Evolutionary conservation across 2,888 invertebrate species (phyloP), one percentile per base, ranked within the genome.

Genomic region (Andricus curvator): DNA sequence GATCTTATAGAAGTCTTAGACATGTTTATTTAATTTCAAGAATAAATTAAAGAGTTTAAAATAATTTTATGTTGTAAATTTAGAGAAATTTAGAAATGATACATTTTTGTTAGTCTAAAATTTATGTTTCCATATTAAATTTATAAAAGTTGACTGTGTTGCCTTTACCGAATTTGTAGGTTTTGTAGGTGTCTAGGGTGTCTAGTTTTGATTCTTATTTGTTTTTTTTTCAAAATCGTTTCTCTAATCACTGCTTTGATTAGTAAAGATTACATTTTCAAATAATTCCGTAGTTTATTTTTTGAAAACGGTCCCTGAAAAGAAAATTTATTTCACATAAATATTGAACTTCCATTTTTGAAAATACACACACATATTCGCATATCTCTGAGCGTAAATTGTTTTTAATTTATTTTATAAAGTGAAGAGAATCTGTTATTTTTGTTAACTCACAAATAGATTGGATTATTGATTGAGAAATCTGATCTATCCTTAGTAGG

Each of bases 41-140:
- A 82, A 80, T 83, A 22, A 13, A 79, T 22, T 80, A 82, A 29
- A 67, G 29, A 80, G 22, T 77, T 79, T 44, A 64, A 81, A 82
- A 60, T 78, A 78, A 79, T 78, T 4, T 4, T 60, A 22, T 4
- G 22, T 3, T 22, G 1, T 22, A 11, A 56, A 56, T 56, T 74
- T 29, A 37, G 11, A 1, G 20, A 25, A 74, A 51, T 74, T 74
- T 74, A 13, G 0, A n/a, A 11, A 56, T 51, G 33, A 51, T 74
- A 22, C 6, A 44, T 33, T 29, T 33, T 74, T 51, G 20, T 56
- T 11, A n/a, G 33, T 70, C n/a, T 33, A 20, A 33, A 11, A n/a
- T 74, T 33, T 74, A 2, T 33, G 11, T 56, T 22, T 1, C 20
- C 22, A 74, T 56, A 37, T 60, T 15, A 22, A 74, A 64, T 64